Conservation (phyloP, 2,113 vertebrate species). For the Scomber scombrus region DNA sequence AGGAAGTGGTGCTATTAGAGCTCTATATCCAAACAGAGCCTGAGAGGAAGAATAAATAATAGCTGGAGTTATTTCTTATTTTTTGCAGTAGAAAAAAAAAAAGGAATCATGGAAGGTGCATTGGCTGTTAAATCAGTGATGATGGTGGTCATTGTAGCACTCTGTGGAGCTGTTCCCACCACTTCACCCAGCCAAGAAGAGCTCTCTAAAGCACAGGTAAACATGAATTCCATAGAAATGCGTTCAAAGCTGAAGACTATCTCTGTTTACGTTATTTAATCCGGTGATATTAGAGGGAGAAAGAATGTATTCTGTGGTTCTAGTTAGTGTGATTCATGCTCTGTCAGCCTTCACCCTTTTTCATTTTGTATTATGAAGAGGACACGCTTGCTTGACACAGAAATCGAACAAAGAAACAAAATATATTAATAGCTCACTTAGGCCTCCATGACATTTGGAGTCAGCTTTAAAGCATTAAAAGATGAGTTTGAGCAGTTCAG, state of each 20-base stretch:
- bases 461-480: too few species aligned
- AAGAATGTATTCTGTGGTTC: neutral
- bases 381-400: too few species aligned
- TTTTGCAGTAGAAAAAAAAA: neutral
- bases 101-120: constrained; percentile 37
- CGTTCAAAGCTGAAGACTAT: neutral
- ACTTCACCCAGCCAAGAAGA: constrained; percentile 39
- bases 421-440: too few species aligned
- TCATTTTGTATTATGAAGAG: too few species aligned
- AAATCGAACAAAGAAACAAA: too few species aligned
- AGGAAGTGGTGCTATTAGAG: neutral
- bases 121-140: constrained; percentile 11
- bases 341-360: neutral
- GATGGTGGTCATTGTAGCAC: neutral
- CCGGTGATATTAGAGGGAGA: neutral
- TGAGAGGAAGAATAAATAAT: neutral
- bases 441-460: too few species aligned
- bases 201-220: constrained; percentile 65
- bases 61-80: neutral
- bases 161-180: constrained; percentile 44
- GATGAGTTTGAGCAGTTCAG: too few species aligned
- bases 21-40: neutral
- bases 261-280: neutral
- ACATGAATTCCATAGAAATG: neutral
- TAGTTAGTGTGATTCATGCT: neutral